Percentiles rank a stretch among this genome's conserved stretches.
Conservation (phyloP, 2,797 vertebrate species). For the Hippocampus kuda region DNA sequence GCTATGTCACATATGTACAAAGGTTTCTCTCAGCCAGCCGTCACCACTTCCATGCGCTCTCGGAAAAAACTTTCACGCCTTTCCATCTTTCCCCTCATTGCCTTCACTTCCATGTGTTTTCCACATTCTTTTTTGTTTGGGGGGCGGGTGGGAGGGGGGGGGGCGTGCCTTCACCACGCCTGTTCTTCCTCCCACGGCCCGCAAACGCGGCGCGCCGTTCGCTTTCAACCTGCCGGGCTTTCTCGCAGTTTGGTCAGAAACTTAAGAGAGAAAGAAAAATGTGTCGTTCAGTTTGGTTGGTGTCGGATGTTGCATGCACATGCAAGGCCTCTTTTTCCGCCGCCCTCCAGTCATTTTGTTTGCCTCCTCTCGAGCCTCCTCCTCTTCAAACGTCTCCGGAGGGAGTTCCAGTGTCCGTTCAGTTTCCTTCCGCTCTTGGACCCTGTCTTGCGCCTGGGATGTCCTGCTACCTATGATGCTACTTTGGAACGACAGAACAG, state of each 20-base stretch:
- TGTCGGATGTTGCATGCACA: constrained; percentile 97
- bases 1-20: constrained; percentile 64
- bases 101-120: constrained; percentile 15
- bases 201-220: constrained; percentile 24
- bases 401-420: constrained; percentile 21
- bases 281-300: constrained; percentile 39
- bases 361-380: constrained; percentile 3
- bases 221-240: constrained; percentile 30
- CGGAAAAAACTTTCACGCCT: constrained; percentile 34
- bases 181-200: background rate
- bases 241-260: constrained; percentile 15
- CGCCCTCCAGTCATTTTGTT: constrained; percentile 9
- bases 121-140: background rate
- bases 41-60: constrained; percentile 26
- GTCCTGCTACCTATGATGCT: constrained; percentile 53
- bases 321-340: constrained; percentile 73
- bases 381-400: constrained; percentile 16
- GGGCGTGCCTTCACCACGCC: background rate
- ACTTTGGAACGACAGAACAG: constrained; percentile 48
- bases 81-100: constrained; percentile 19
- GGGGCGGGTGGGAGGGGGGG: too few relatives aligned
- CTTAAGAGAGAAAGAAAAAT: constrained; percentile 68
- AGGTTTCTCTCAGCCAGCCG: constrained; percentile 18
- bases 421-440: constrained; percentile 15
- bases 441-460: constrained; percentile 12